Base-by-base conservation (phyloP, 2,888 invertebrate genomes). In the Orthonychiurus folsomi region DNA sequence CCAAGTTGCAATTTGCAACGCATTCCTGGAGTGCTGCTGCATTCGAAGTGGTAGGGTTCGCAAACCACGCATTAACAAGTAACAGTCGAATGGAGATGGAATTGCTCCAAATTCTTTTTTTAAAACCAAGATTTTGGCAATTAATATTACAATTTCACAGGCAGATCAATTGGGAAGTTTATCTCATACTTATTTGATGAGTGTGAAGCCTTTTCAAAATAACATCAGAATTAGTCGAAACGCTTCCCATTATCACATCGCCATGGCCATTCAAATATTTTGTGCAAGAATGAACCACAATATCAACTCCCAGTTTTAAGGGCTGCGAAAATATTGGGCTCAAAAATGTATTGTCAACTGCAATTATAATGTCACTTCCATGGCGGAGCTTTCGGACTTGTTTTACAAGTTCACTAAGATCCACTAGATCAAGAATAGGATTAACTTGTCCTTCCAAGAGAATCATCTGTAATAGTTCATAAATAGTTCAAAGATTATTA, bases 1-100 rank as follows among this genome's bases (percentile, higher is more conserved):
- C 80, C 84, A 95, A 68, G 85, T 82, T 0, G 92, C 97, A 52
- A 96, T 83, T 1, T 81, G 80, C 62, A 91, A 73, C 0, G 87
- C 86, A 69, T 87, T 94, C 64, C 82, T 83, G 78, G 86, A 86
- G 77, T 97, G 95, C 71, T 88, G 85, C 68, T 88, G 83, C 96
- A 99, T 96, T 62, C 97, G 82, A 37, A 97, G 74, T 2, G 89
- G 87, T 28, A 99, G 80, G 0, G 97, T 99, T 80, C 96, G 96
- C 63, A 97, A 79, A 75, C 96, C 92, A 67, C 93, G 84, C 75
- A 91, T 93, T 0, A 95, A 93, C 75, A 93, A 82, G 76, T 86
- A 91, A 77, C 97, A 96, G 77, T 99, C 99, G 76, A 95, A 93
- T 0, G 99, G 95, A 0, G 96, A 91, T 1, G 99, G 96, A n/a